These are phyloP conservation scores for Galagoides demidoff DNA, from an alignment of 2,797 vertebrate genomes.

Conservation along the genomic window DNA sequence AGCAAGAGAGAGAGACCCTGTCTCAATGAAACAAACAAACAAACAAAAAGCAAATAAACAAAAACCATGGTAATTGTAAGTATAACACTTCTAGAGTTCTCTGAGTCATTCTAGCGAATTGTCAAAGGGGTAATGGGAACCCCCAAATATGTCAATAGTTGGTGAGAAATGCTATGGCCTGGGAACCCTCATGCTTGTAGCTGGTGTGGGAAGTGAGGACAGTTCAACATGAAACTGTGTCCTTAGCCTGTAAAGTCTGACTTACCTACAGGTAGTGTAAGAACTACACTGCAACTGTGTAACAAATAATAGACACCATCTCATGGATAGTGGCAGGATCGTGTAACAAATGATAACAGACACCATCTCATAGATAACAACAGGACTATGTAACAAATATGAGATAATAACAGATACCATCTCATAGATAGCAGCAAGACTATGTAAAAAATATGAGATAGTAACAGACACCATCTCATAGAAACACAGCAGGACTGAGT, in stretches of 20 bases:
- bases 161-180: not conserved
- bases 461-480: too few relatives aligned
- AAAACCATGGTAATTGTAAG: not conserved
- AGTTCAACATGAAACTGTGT: not conserved
- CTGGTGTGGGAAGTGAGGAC: not conserved
- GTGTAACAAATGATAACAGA: too few relatives aligned
- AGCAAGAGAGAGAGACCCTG: not conserved
- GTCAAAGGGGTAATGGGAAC: not conserved
- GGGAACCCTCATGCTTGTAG: not conserved
- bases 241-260: not conserved
- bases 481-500: too few relatives aligned
- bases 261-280: not conserved
- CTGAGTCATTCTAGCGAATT: constrained; percentile 5
- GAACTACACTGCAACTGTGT: not conserved
- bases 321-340: too few relatives aligned
- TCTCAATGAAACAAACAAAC: not conserved
- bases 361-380: too few relatives aligned
- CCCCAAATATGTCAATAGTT: not conserved
- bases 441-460: not conserved
- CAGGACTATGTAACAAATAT: too few relatives aligned
- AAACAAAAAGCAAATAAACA: not conserved
- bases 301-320: not conserved
- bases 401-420: not conserved
- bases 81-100: constrained; percentile 16
- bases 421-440: not conserved